Evolutionary conservation across 2,113 vertebrate species (phyloP).

Genomic region (Daboia siamensis): DNA sequence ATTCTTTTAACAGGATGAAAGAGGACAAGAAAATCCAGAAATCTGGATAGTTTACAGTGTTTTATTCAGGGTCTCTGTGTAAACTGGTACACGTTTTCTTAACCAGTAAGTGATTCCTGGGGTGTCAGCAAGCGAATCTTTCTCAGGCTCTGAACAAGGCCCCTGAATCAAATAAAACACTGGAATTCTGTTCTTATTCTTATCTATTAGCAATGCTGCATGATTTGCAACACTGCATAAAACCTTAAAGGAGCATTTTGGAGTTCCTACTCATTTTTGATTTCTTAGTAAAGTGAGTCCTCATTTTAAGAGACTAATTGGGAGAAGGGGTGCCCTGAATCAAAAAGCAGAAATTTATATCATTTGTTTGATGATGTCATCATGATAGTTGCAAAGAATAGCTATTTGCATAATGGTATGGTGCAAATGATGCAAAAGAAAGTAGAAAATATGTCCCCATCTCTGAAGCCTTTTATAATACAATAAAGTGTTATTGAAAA

Average conservation of each 20-base stretch:
- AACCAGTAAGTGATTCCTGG: not conserved
- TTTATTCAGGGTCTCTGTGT: not conserved
- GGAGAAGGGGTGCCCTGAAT: not conserved
- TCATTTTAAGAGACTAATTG: not conserved
- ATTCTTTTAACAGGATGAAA: not conserved
- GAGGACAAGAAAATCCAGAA: not conserved
- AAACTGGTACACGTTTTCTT: not conserved
- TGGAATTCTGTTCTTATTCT: not conserved
- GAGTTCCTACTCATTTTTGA: not conserved
- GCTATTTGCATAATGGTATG: not conserved
- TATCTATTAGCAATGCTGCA: not conserved
- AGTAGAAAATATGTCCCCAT: not conserved
- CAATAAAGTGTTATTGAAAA: not conserved
- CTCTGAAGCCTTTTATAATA: not conserved
- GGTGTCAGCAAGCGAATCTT: not conserved
- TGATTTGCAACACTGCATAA: not conserved
- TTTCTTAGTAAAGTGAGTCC: not conserved
- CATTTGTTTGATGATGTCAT: not conserved
- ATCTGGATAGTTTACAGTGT: not conserved
- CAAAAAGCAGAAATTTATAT: not conserved
- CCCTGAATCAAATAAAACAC: not conserved
- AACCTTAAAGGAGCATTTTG: not conserved
- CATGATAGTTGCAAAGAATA: not conserved
- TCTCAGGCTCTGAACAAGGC: not conserved
- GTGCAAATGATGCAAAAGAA: not conserved